Base-by-base conservation (phyloP, 1,140 invertebrate genomes). In the Drosophila guanche region DNA sequence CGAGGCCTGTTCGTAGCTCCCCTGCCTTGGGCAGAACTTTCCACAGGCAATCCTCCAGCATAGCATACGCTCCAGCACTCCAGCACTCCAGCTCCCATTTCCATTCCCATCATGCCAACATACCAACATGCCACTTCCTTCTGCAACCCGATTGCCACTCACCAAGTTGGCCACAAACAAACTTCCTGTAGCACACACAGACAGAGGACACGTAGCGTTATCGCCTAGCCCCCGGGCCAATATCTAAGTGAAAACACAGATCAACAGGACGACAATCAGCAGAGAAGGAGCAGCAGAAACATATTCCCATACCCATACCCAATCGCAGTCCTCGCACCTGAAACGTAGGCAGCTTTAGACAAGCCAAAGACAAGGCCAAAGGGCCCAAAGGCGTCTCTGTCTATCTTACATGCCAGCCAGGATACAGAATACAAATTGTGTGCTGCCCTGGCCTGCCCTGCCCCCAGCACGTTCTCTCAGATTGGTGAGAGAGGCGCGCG, bases 161-260 rank as follows among this genome's bases (percentile, higher is more conserved):
- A 73, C 59, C 81, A 81, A 74, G 67, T 73, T 77, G 77, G 77
- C 81, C 81, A 58, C 81, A 88, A 86, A 86, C 83, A 86, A 86
- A 88, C 81, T 86, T 86, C 78, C 77, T 88, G 83, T 51, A 51
- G 25, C 62, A 66, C 76, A 69, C 16, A 20, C 16, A 20, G 16
- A 20, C 16, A 20, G n/a, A n/a, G n/a, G n/a, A n/a, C 72, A 85
- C 80, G 59, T 76, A 85, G 59, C 33, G 59, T 48, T 57, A 67
- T 78, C 59, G 67, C 75, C 72, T 43, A 59, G 62, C 71, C 77
- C 77, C 40, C 65, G 68, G 83, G 77, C 81, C 83, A 86, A 88
- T 86, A 86, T 86, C 78, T 88, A 81, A 86, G 81, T 86, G 81
- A 86, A 86, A 86, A 88, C 81, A 86, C 81, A 81, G 81, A 86